Base-by-base conservation (phyloP, 2,888 invertebrate species). In the Anoplius nigerrimus region DNA sequence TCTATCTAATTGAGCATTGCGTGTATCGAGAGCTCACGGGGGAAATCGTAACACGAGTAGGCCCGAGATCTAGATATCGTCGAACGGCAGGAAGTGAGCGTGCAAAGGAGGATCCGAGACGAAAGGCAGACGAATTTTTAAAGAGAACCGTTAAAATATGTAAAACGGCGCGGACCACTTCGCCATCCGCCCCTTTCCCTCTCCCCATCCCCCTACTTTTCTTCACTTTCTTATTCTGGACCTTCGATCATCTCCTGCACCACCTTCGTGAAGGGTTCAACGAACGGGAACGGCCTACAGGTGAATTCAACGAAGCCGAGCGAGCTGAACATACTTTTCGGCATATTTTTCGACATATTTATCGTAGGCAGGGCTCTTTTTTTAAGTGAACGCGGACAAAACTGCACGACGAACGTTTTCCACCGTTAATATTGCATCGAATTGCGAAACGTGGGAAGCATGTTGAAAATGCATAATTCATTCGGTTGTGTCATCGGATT, bases 111-210 rank as follows among this genome's bases (percentile, higher is more conserved):
- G 22, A 13, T 11, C 21, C 52, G 46, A 27, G 55, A 62, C 53
- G 60, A 62, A 56, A 52, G 61, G 34, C 62, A 58, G 69, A 62
- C 68, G 61, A 55, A 63, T 62, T 76, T 72, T 21, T 64, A 65
- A 66, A 72, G 75, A 76, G 81, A 84, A 84, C 85, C 85, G 84
- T 85, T 85, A 84, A 85, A 85, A 85, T 81, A 86, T 85, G 85
- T 82, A 84, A 85, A 85, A 84, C 80, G 78, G 72, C 73, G 63
- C 66, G 71, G 75, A 69, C 70, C 78, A 69, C 71, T 66, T 67
- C 59, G 63, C 64, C 75, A 70, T 61, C 65, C 67, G 70, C 66
- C 54, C 69, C 66, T 70, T 45, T 51, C 59, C 72, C 70, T 73
- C 76, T 76, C 15, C 46, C 3, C 15, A 62, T 58, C 24, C 11